A percentile compares a stretch with the other conserved stretches of the same genome.
phyloP scores from a whole-genome alignment of 2,888 invertebrate genomes.

The Balanococcus diminutus region DNA sequence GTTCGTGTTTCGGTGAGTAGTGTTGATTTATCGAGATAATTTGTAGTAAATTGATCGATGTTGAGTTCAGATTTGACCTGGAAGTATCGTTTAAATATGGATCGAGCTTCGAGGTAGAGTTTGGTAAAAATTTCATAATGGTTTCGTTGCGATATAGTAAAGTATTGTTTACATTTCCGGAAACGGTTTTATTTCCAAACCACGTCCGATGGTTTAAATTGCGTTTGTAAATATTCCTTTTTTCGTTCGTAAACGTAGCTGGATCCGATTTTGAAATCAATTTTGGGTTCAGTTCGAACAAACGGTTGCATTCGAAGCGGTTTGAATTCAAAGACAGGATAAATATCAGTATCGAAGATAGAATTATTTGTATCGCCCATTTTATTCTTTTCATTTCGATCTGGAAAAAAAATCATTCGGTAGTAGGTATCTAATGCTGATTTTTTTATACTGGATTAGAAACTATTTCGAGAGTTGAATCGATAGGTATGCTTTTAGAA shows the following conservation, averaged over 20 bases:
- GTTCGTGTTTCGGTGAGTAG: not conserved
- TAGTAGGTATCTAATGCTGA: no score
- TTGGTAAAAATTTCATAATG: not conserved
- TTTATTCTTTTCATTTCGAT: not conserved
- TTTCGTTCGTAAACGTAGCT: not conserved
- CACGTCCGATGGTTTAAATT: not conserved
- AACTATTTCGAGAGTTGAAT: not conserved
- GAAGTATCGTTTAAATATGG: not conserved
- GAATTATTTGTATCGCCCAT: not conserved
- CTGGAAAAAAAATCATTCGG: not conserved
- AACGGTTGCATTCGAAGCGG: not conserved
- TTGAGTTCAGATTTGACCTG: not conserved
- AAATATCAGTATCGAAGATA: not conserved
- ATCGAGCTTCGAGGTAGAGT: not conserved
- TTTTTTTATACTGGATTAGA: no score
- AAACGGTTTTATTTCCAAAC: not conserved
- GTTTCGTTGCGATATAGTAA: not conserved
- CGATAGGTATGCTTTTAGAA: not conserved
- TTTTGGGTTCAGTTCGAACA: not conserved
- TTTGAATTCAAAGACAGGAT: not conserved
- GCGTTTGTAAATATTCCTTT: not conserved
- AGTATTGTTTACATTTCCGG: not conserved
- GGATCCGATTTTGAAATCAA: not conserved
- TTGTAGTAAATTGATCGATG: not conserved
- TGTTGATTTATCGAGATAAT: not conserved